Base-by-base conservation (phyloP, 2,888 invertebrate genomes). In the Chydorus sphaericus region DNA sequence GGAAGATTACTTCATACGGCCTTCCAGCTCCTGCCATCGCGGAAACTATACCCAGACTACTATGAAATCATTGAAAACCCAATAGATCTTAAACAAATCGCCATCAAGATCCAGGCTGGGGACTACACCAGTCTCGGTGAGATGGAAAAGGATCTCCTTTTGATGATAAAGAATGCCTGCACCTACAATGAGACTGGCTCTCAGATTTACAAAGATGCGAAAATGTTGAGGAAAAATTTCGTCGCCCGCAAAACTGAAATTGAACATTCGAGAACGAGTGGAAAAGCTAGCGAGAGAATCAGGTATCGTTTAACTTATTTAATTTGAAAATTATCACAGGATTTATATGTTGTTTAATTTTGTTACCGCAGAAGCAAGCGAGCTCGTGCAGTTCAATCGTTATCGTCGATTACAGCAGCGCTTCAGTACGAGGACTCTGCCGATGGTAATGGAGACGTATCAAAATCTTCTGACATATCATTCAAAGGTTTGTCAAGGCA, bases 171-270 rank as follows among this genome's bases (percentile, higher is more conserved):
- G 62, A 98, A 98, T 70, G 97, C 97, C 0, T 94, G 93, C 67
- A 76, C 81, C 18, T 98, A 93, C 67, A 97, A 97, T 69, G 96
- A 96, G 66, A 92, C 97, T 0, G 92, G 92, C 2, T 94, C 94
- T 14, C 85, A 85, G 68, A 94, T 97, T 63, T 96, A 93, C 68
- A 93, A 91, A 71, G 92, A 94, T 71, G 93, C 96, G 1, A 90
- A 89, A 66, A 76, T 82, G 26, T 71, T 97, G 55, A 86, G 88
- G 66, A 89, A 86, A 76, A 81, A 87, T 61, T 74, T 77, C 53
- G 67, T 68, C 10, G 67, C 69, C 6, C 31, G 48, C 4, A 37
- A 39, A 26, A 14, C 49, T 16, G 55, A 55, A 55, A 55, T 55
- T 33, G 55, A 55, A 33, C 29, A 56, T 48, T 8, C 58, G 29